Percentiles rank a stretch among this genome's conserved stretches.
Evolutionary conservation across 2,113 vertebrate species (phyloP).

Genomic region (Nibea albiflora): DNA sequence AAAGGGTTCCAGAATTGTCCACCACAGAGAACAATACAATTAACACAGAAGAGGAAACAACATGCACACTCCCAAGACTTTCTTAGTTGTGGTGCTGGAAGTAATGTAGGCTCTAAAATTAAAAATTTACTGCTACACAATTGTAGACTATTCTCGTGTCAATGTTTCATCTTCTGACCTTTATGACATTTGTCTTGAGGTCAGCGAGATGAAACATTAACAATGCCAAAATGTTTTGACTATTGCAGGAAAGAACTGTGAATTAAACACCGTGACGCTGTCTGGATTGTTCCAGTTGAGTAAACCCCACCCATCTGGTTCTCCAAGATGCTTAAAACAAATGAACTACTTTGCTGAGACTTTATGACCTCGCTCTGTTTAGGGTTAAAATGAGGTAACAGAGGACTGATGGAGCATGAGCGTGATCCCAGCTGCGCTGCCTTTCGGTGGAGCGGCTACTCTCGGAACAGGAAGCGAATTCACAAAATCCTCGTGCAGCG

Average conservation of each 20-base stretch:
- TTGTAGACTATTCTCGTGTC: constrained; percentile 30
- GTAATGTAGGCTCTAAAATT: constrained; percentile 35
- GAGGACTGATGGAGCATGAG: constrained; percentile 56
- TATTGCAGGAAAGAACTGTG: constrained; percentile 26
- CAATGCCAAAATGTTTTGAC: constrained; percentile 49
- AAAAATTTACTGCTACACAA: constrained; percentile 39
- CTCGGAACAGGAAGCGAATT: constrained; percentile 57
- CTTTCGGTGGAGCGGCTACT: constrained; percentile 29
- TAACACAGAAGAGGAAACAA: constrained; percentile 32
- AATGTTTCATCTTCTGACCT: constrained; percentile 53
- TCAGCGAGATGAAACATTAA: constrained; percentile 65
- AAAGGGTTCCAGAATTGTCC: constrained; percentile 29
- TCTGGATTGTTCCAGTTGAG: constrained; percentile 38
- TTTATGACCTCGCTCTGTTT: constrained; percentile 57
- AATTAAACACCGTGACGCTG: constrained; percentile 37
- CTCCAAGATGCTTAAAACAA: constrained; percentile 54
- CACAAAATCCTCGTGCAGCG: constrained; percentile 48
- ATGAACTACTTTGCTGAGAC: constrained; percentile 38
- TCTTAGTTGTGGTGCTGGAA: constrained; percentile 38
- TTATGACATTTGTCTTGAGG: constrained; percentile 22
- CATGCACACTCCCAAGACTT: constrained; percentile 24
- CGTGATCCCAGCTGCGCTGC: constrained; percentile 51
- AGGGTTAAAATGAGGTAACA: constrained; percentile 62
- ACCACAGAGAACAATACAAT: constrained; percentile 25
- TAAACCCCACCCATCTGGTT: constrained; percentile 38